These are phyloP conservation scores for Pagrus major DNA, from an alignment of 2,113 vertebrate species.

Conservation along the genomic window DNA sequence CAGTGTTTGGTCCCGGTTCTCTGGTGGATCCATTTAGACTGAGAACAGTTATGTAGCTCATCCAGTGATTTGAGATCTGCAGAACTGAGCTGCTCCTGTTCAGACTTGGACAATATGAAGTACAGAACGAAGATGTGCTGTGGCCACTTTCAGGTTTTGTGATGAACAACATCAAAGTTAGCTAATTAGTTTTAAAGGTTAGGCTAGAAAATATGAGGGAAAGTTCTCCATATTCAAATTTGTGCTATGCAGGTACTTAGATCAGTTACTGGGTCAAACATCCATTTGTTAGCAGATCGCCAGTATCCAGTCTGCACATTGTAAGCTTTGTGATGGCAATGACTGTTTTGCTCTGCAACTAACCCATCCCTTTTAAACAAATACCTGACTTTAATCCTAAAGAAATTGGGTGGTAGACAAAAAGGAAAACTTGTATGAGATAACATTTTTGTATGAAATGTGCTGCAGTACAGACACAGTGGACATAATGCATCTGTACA, in stretches of 20 bases:
- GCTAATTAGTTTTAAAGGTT: neutral
- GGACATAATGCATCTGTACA: neutral
- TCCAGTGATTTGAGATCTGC: neutral
- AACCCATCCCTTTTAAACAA: neutral
- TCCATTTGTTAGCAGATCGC: neutral
- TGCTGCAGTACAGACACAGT: neutral
- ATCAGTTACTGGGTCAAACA: neutral
- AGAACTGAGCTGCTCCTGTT: neutral
- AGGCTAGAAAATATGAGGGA: neutral
- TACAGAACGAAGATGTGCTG: neutral
- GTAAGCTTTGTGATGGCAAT: neutral
- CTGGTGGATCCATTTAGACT: neutral
- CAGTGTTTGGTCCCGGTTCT: slow-evolving; percentile 12
- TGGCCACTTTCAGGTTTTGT: neutral
- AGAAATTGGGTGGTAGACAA: neutral
- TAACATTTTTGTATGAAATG: neutral
- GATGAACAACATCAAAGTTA: too few species aligned
- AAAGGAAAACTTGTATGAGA: neutral
- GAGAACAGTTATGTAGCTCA: neutral
- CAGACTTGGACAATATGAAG: neutral
- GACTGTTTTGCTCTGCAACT: neutral
- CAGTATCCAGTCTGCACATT: too few species aligned
- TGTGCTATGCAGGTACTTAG: neutral
- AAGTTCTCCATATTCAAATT: neutral
- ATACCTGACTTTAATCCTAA: neutral